A percentile compares a stretch with the other conserved stretches of the same genome.
phyloP scores from a whole-genome alignment of 2,888 invertebrate species.

The Machimus atricapillus region DNA sequence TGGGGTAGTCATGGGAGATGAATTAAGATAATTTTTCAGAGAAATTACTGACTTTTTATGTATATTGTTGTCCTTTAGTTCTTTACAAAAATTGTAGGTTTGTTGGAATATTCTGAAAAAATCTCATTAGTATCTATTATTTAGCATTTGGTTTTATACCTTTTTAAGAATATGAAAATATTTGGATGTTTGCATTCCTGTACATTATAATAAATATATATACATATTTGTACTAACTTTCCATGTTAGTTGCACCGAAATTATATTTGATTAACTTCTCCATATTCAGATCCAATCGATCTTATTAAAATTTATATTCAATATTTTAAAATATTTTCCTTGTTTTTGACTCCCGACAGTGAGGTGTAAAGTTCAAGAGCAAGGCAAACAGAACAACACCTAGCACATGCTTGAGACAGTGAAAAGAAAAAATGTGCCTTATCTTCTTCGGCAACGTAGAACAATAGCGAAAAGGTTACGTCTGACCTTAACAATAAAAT shows the following conservation, averaged over 20 bases:
- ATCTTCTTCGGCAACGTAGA: not conserved
- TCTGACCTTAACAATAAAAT: conserved; percentile 32
- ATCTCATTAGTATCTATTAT: no score
- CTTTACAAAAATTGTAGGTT: no score
- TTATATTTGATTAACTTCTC: no score
- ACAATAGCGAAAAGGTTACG: not conserved
- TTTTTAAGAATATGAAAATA: no score
- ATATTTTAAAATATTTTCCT: not conserved
- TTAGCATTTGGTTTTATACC: no score
- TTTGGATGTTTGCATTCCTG: no score
- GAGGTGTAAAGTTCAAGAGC: not conserved
- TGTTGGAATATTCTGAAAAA: no score
- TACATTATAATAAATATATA: no score
- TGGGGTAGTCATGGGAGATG: not conserved
- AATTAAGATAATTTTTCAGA: not conserved
- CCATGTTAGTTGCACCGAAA: no score
- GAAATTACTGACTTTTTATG: not conserved
- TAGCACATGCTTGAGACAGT: not conserved
- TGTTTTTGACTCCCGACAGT: not conserved
- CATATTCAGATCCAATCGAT: not conserved
- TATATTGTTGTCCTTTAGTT: not conserved
- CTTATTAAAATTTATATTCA: not conserved
- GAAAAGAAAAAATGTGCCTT: not conserved
- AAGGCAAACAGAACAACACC: not conserved
- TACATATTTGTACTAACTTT: no score